These are phyloP conservation scores for Macrocentrus cingulum DNA, from an alignment of 1,140 invertebrate genomes.

Conservation along the genomic window DNA sequence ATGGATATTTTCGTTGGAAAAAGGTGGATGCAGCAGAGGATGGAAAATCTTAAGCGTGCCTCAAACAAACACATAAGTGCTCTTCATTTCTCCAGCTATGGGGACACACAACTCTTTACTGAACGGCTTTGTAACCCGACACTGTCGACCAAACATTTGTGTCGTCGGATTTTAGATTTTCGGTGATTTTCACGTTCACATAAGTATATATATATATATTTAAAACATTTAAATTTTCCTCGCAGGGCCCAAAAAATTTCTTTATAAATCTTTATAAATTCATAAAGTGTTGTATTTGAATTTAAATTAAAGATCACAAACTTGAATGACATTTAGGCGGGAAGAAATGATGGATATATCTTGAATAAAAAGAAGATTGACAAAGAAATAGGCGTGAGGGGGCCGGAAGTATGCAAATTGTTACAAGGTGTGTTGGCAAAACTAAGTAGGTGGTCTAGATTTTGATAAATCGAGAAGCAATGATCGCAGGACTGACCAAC, in stretches of 20 bases:
- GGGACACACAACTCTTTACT: conserved; percentile 48
- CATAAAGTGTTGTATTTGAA: too few relatives aligned
- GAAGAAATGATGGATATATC: conserved; percentile 21
- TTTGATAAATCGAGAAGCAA: conserved; percentile 50
- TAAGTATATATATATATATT: too few relatives aligned
- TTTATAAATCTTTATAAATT: too few relatives aligned
- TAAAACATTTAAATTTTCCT: too few relatives aligned
- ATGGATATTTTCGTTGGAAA: too few relatives aligned
- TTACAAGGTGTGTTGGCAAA: conserved; percentile 42
- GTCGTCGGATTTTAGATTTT: too few relatives aligned
- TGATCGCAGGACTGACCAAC: conserved; percentile 34
- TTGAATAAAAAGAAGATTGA: conserved; percentile 24
- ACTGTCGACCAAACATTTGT: conserved; percentile 36
- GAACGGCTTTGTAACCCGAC: conserved; percentile 47
- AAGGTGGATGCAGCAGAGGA: too few relatives aligned
- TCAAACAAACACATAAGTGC: conserved; percentile 26
- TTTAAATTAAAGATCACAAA: not conserved
- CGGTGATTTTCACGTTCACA: too few relatives aligned
- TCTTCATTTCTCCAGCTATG: conserved; percentile 25
- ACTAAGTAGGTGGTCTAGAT: conserved; percentile 44
- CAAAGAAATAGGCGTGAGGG: conserved; percentile 32
- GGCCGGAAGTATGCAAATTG: conserved; percentile 49
- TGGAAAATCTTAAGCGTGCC: conserved; percentile 1
- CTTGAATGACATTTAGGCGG: too few relatives aligned
- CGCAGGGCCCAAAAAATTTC: too few relatives aligned